phyloP scores from a whole-genome alignment of 2,797 vertebrate genomes.

The Phoeniculus purpureus region DNA sequence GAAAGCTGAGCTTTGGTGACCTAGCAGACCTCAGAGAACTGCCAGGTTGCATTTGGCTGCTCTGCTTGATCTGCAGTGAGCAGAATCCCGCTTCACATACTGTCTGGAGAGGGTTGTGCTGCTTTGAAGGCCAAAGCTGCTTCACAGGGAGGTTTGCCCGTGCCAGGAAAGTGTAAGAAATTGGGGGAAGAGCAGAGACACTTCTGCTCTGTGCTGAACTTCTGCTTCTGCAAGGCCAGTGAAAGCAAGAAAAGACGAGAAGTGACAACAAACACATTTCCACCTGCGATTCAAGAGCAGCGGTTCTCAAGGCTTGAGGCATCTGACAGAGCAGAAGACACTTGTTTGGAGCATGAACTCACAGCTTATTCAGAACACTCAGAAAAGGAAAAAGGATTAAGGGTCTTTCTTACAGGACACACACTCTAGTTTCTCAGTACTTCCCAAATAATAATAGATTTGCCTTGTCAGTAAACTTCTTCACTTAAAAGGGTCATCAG shows the following conservation, averaged over 20 bases:
- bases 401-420: background rate
- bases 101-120: background rate
- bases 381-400: background rate
- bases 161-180: background rate
- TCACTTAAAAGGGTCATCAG: too few relatives aligned
- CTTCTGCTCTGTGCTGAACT: background rate
- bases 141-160: background rate
- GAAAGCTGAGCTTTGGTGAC: slow-evolving; percentile 38
- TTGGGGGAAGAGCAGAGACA: background rate
- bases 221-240: background rate
- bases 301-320: background rate
- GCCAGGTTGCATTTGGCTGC: background rate
- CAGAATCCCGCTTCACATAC: background rate
- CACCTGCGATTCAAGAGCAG: background rate
- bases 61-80: background rate
- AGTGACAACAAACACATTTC: background rate
- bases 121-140: background rate
- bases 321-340: background rate
- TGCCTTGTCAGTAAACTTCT: background rate
- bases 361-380: background rate
- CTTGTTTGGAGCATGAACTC: background rate
- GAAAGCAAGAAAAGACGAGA: background rate
- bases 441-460: background rate
- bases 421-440: background rate
- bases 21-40: background rate